These are phyloP conservation scores for Hartigia nigra DNA, from an alignment of 2,888 invertebrate genomes.

Conservation along the genomic window DNA sequence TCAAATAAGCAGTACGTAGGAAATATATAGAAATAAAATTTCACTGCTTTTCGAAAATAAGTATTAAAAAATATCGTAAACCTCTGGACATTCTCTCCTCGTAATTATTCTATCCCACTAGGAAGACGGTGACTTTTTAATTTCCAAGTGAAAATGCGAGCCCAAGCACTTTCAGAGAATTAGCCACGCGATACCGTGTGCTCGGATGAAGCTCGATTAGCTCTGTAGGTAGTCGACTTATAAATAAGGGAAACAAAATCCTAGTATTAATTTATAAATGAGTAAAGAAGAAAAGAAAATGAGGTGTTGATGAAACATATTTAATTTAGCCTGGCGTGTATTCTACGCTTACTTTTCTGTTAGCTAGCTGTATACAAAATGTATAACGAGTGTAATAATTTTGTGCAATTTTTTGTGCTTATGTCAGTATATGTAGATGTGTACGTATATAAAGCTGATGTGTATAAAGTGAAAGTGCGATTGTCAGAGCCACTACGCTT, in stretches of 20 bases:
- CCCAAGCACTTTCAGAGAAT: neutral
- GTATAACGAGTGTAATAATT: neutral
- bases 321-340: neutral
- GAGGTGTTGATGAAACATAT: neutral
- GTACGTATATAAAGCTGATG: neutral
- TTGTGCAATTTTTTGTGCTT: neutral
- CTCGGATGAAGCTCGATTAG: neutral
- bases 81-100: too few relatives aligned
- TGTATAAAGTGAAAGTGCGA: slow-evolving; percentile 27
- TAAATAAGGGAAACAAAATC: neutral
- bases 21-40: neutral
- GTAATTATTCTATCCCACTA: too few relatives aligned
- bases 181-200: neutral
- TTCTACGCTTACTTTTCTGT: neutral
- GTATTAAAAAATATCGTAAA: neutral
- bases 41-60: too few relatives aligned
- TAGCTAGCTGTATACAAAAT: neutral
- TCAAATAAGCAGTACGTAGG: neutral
- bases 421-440: too few relatives aligned
- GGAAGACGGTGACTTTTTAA: neutral
- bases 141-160: neutral
- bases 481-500: slow-evolving; percentile 35
- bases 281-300: neutral
- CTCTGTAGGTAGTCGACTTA: neutral
- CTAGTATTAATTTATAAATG: neutral